Evolutionary conservation across 1,140 invertebrate species (phyloP), one percentile per base, ranked within the genome.

Genomic region (Pogonognathellus flavescens): DNA sequence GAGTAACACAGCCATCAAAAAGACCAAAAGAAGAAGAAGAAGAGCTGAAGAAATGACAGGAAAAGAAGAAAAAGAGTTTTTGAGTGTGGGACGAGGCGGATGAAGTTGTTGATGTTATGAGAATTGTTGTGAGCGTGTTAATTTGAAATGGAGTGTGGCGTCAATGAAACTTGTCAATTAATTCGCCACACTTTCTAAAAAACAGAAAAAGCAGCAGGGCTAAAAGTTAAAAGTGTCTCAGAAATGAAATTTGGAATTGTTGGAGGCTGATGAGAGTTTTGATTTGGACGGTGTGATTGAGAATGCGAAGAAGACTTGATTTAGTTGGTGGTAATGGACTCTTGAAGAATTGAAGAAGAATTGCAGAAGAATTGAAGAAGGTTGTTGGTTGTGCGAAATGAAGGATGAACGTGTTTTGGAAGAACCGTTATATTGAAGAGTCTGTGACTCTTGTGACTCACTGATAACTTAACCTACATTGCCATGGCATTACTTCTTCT

Each of bases 401-500:
- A 49, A 31, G 31, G 70, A 76, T 31, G 70, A 76, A 76, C 70
- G 70, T 76, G 70, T 76, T 76, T 76, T 16, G 31, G 22, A 76
- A 76, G 31, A 49, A 76, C 70, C 70, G 70, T 76, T 76, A 76
- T 13, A 1, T 41, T 41, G 31, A 41, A 6, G 31, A 41, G 2
- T 41, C 31, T 41, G 31, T 41, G 31, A 41, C 31, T 41, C 31
- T 41, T 41, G 31, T 41, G 31, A 41, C 31, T 41, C n/a, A 57
- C 70, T 76, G 31, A 25, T 31, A 76, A 76, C 13, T 76, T 76
- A 76, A 76, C 70, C 70, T 76, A 76, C 70, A 76, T 76, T 76
- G 31, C 18, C n/a, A 66, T 25, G 22, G 31, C 66, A 72, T 72
- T 72, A 72, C 66, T 72, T 16, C 66, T 16, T 72, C 22, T 72